Base-by-base conservation (phyloP, 2,113 vertebrate species). In the Alethe diademata region DNA sequence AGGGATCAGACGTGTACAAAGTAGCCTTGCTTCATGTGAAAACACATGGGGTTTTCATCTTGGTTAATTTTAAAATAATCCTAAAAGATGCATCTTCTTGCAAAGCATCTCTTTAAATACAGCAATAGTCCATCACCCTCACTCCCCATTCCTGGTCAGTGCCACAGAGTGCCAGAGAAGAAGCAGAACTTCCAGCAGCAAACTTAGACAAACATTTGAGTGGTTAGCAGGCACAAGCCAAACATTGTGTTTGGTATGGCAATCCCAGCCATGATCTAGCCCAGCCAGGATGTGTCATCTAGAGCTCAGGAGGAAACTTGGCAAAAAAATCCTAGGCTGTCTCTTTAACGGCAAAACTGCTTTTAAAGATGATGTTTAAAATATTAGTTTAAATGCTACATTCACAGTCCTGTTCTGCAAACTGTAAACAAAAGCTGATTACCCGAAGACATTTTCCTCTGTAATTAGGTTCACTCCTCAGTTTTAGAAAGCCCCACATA, bases 381-480 rank as follows among this genome's bases (percentile, higher is more conserved):
- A 73, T 90, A 60, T 33, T 76, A n/a, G 36, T 88, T 93, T 76
- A 91, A 96, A 93, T 70, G 71, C 58, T 79, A 70, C 56, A 64
- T 78, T 90, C 75, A 74, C 67, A 71, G 71, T 73, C 88, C 67
- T 53, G 75, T 64, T 85, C 82, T 76, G 57, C 53, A 94, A 73
- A 78, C 25, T 83, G 92, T 80, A 94, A 92, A 96, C 88, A 95
- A 78, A 94, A 84, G 85, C 79, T 93, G 96, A 97, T 93, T 90
- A 94, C 88, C 88, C 79, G 16, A 79, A 82, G 90, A 86, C 38
- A 66, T 94, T 75, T 92, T 67, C 65, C 72, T 38, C 65, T 53
- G 15, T 84, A 92, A 96, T 94, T 86, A 96, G 56, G 82, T 71
- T 92, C 67, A 48, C 9, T 92, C 31, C 64, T 78, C 33, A 9